phyloP scores from a whole-genome alignment of 64 coral and sea anemone species.

The Pachyseris speciosa region DNA sequence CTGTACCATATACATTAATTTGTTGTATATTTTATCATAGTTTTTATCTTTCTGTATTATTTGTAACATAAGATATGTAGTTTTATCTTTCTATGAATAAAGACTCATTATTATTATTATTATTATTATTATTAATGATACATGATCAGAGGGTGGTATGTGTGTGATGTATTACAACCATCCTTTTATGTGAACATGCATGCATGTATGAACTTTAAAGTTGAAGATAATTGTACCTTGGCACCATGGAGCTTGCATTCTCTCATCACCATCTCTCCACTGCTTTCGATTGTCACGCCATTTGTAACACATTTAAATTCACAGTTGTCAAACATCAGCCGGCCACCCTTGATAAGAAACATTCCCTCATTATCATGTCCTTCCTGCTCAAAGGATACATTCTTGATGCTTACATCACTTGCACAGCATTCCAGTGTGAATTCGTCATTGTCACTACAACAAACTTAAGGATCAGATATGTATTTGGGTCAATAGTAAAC shows the following conservation, averaged over 20 bases:
- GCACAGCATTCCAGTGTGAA: slow-evolving; percentile 63
- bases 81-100: too few species aligned
- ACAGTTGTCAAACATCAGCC: slow-evolving; percentile 72
- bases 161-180: too few species aligned
- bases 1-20: too few species aligned
- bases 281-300: slow-evolving; percentile 29
- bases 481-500: neutral
- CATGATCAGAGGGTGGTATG: too few species aligned
- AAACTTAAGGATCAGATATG: neutral
- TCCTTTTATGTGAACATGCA: neutral
- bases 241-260: slow-evolving; percentile 72
- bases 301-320: slow-evolving; percentile 57
- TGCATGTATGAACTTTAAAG: neutral
- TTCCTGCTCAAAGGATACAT: slow-evolving; percentile 66
- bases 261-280: slow-evolving; percentile 39
- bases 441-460: slow-evolving; percentile 71
- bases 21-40: too few species aligned
- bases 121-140: too few species aligned
- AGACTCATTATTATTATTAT: too few species aligned
- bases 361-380: slow-evolving; percentile 47
- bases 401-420: slow-evolving; percentile 59
- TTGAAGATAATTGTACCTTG: slow-evolving; percentile 9
- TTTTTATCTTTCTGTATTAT: too few species aligned
- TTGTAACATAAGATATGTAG: too few species aligned
- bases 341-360: slow-evolving; percentile 45